Conservation (phyloP, 2,888 invertebrate species). For the Crepidodera aurea region DNA sequence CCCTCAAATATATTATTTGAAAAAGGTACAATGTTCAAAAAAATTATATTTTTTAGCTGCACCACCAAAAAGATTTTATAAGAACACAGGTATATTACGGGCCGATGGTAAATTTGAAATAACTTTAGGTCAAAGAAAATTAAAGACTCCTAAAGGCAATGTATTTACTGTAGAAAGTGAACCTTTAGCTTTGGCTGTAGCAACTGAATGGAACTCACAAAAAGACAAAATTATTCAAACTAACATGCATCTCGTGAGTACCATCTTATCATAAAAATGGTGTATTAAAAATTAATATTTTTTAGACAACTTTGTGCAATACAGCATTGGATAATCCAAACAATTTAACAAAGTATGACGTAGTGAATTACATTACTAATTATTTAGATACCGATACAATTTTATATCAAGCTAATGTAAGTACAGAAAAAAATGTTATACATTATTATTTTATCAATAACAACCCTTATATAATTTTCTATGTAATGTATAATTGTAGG, state of each 20-base stretch:
- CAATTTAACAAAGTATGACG: conserved; percentile 75
- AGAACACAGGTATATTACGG: conserved; percentile 45
- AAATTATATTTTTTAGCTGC: conserved; percentile 27
- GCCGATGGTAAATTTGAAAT: conserved; percentile 73
- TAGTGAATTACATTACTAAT: conserved; percentile 80
- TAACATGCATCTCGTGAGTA: conserved; percentile 88
- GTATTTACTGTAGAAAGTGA: conserved; percentile 82
- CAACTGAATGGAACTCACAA: conserved; percentile 94
- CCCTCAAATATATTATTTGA: conserved; percentile 22
- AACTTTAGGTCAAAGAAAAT: conserved; percentile 84
- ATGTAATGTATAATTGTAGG: no score
- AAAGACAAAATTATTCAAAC: conserved; percentile 77
- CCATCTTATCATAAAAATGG: conserved; percentile 6
- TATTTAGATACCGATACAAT: conserved; percentile 85
- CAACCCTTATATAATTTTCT: no score
- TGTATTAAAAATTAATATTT: conserved; percentile 9
- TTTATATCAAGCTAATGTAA: conserved; percentile 77
- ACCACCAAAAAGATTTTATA: conserved; percentile 46
- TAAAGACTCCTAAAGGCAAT: conserved; percentile 89
- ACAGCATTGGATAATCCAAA: conserved; percentile 94
- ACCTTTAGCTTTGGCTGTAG: conserved; percentile 89
- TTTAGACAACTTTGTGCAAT: conserved; percentile 86
- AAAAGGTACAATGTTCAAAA: neutral
- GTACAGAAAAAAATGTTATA: conserved; percentile 51
- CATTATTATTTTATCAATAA: no score